Evolutionary conservation across 2,797 vertebrate species (phyloP).

Genomic region (Chrysocyon brachyurus): DNA sequence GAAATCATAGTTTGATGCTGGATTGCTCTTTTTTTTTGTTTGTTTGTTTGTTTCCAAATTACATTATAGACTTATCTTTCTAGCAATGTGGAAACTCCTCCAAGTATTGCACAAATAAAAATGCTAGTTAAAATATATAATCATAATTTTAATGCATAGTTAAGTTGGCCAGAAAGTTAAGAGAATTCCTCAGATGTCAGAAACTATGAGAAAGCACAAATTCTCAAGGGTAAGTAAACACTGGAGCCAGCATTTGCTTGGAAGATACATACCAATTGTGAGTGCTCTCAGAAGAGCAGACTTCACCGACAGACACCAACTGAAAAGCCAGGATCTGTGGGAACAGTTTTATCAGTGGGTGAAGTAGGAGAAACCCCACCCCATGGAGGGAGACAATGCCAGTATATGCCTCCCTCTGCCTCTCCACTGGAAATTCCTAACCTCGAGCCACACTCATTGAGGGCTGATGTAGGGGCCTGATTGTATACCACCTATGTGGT

Average conservation of each 20-base stretch:
- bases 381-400: background rate
- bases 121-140: constrained; percentile 35
- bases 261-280: background rate
- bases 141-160: background rate
- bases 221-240: background rate
- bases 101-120: constrained; percentile 51
- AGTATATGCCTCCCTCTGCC: background rate
- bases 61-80: constrained; percentile 20
- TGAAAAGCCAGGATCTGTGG: constrained; percentile 4
- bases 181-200: constrained; percentile 50
- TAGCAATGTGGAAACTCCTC: background rate
- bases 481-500: background rate
- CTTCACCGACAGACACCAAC: background rate
- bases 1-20: constrained; percentile 29
- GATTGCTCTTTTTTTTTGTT: background rate
- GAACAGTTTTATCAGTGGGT: background rate
- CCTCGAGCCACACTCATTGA: constrained; percentile 8
- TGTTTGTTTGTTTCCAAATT: constrained; percentile 5
- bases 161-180: constrained; percentile 30
- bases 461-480: background rate
- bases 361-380: background rate
- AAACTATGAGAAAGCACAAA: constrained; percentile 31
- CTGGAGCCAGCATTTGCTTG: background rate
- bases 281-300: background rate
- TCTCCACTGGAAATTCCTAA: background rate